phyloP scores from a whole-genome alignment of 2,888 invertebrate genomes.

The Stomorhina lunata region DNA sequence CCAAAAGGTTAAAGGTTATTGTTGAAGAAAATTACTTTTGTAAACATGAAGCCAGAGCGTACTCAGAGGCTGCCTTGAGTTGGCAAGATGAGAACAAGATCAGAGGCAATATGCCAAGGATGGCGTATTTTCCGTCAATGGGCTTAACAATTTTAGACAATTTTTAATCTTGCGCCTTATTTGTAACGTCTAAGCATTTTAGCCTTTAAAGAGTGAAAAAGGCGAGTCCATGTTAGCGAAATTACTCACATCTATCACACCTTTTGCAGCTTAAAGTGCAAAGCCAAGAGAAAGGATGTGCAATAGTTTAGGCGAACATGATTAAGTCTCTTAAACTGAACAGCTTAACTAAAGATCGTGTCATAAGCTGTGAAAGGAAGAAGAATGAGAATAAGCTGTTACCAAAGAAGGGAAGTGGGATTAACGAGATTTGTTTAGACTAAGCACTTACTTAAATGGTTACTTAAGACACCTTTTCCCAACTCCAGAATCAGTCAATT shows the following conservation, averaged over 20 bases:
- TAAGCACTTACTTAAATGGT: not conserved
- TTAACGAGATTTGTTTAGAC: not conserved
- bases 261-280: not conserved
- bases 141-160: not conserved
- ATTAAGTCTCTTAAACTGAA: not conserved
- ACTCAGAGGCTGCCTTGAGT: too few relatives aligned
- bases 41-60: slow-evolving; percentile 29
- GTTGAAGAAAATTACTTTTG: slow-evolving; percentile 48
- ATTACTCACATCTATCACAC: slow-evolving; percentile 35
- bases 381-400: too few relatives aligned
- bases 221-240: slow-evolving; percentile 35
- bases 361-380: not conserved
- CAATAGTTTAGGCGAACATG: not conserved
- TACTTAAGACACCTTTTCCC: slow-evolving; percentile 13
- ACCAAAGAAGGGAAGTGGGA: not conserved
- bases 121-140: slow-evolving; percentile 22
- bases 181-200: not conserved
- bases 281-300: not conserved
- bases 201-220: not conserved
- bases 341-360: not conserved
- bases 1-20: slow-evolving; percentile 38
- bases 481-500: not conserved
- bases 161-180: slow-evolving; percentile 11
- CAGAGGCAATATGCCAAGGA: not conserved
- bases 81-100: not conserved